Base-by-base conservation (phyloP, 2,113 vertebrate species). In the Loxodonta africana region DNA sequence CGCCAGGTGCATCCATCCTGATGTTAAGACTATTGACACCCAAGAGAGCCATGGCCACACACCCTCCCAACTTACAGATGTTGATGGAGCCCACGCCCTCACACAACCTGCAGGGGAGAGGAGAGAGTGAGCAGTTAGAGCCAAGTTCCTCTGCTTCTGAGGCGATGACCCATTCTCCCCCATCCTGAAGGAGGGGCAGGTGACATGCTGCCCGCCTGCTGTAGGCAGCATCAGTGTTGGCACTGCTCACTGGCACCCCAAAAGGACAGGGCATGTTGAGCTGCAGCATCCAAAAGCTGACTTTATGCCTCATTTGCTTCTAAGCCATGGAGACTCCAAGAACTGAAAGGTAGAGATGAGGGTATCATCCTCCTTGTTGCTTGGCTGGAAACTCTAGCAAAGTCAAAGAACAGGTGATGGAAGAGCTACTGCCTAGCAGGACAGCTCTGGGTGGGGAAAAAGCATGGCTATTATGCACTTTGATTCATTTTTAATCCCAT, bases 1-100 rank as follows among this genome's bases (percentile, higher is more conserved):
- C 26, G 48, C 33, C 51, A 74, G 60, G 76, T 53, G 44, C 5
- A 65, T 28, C 17, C 57, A 65, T 28, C 17, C 57, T 44, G 48
- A 67, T 41, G 41, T 33, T 76, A 82, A 96, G 46, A 88, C 41
- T 85, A 46, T 1, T 18, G 53, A 92, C 37, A 46, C 57, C 71
- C 71, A 44, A 77, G 25, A 88, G 8, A 91, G 80, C 9, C 67
- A 30, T 9, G 11, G 65, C n/a, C n/a, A 26, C 30, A 62, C 17
- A 53, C 2, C 57, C 26, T 2, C 41, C 26, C 76, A 48, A 97
- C 92, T 97, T 96, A 96, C 96, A 95, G 94, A 97, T 95, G 69
- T 97, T 94, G 92, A 97, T 26, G 2, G 96, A 92, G 67, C 82
- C 82, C 92, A 91, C 1, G 0, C 88, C 94, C 90, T 97, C 95